phyloP scores from a whole-genome alignment of 92 coral and sea anemone genomes.

The Diadumene lineata region DNA sequence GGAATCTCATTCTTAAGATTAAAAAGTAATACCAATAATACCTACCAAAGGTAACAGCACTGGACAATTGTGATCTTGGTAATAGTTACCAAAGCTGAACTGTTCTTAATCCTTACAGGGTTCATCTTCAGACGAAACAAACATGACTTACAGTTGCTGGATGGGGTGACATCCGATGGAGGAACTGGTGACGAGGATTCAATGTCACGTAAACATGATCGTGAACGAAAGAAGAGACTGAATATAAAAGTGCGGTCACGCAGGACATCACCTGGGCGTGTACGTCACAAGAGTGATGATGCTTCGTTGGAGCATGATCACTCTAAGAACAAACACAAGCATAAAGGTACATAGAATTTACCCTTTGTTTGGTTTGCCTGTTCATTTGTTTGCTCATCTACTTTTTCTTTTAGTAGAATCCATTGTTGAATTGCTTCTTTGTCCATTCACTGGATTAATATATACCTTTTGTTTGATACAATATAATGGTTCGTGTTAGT shows the following conservation, averaged over 20 bases:
- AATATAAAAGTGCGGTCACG: constrained; percentile 3
- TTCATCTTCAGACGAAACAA: constrained; percentile 10
- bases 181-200: constrained; percentile 90
- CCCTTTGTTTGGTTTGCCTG: not conserved
- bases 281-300: not conserved
- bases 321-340: not conserved
- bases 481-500: not conserved
- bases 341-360: not conserved
- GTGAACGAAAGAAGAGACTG: constrained; percentile 7
- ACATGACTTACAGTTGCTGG: constrained; percentile 17
- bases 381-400: not conserved
- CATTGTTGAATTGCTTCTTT: not conserved
- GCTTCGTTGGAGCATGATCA: not conserved
- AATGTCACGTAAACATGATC: constrained; percentile 55
- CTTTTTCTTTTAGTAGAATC: not conserved
- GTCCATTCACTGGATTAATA: not conserved
- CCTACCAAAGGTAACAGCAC: not conserved
- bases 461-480: not conserved
- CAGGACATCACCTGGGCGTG: constrained; percentile 14
- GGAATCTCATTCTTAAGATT: no score
- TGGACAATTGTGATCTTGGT: not conserved
- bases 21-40: no score
- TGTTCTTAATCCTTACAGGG: not conserved
- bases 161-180: constrained; percentile 76
- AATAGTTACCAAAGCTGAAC: not conserved